phyloP scores from a whole-genome alignment of 2,113 vertebrate genomes.

The Osmerus mordax region DNA sequence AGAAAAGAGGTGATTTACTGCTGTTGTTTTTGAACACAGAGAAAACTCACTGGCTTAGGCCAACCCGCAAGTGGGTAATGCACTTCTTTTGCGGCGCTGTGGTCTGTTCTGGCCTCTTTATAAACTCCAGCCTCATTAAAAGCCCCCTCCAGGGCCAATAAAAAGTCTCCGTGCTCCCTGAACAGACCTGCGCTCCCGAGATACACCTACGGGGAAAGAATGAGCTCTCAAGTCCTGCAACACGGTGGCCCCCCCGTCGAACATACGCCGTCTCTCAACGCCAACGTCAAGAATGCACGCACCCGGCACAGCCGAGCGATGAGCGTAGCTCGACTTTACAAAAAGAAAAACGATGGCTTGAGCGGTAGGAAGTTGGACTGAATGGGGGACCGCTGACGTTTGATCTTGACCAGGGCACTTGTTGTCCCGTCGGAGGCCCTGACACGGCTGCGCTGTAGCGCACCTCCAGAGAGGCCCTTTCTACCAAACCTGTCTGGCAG shows the following conservation, averaged over 20 bases:
- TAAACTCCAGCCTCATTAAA: neutral
- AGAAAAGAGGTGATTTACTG: neutral
- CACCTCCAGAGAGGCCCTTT: constrained; percentile 2
- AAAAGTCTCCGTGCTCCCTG: constrained; percentile 1
- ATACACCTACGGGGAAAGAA: too few species aligned
- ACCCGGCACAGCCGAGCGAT: too few species aligned
- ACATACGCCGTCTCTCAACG: too few species aligned
- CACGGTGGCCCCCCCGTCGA: neutral
- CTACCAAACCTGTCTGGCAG: constrained; percentile 3
- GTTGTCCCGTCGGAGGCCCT: neutral
- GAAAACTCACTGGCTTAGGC: neutral
- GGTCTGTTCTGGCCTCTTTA: constrained; percentile 1
- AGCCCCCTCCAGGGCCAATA: neutral
- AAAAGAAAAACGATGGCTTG: too few species aligned
- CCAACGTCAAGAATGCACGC: too few species aligned
- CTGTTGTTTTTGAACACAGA: neutral
- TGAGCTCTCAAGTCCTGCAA: too few species aligned
- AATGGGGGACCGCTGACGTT: too few species aligned
- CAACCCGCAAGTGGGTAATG: too few species aligned
- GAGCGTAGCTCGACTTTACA: too few species aligned
- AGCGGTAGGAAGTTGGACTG: too few species aligned
- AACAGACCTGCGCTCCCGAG: neutral
- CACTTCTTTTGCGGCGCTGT: neutral
- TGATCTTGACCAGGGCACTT: neutral
- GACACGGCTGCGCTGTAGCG: neutral